Conservation (phyloP, 1,140 invertebrate genomes). For the Phenacoccus solenopsis region DNA sequence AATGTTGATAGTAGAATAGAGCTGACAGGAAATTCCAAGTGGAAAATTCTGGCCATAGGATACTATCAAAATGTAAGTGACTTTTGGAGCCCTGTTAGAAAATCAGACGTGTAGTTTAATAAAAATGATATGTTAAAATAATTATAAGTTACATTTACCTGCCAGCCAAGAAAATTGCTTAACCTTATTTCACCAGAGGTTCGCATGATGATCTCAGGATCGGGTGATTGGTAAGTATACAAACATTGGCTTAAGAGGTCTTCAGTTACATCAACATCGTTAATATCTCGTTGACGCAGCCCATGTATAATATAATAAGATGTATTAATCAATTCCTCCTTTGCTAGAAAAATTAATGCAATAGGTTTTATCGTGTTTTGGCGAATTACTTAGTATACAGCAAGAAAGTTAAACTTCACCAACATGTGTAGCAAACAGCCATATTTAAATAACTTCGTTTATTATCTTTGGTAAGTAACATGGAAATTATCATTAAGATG, state of each 20-base stretch:
- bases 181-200: slow-evolving; percentile 94
- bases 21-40: slow-evolving; percentile 78
- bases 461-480: slow-evolving; percentile 68
- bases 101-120: too few species aligned
- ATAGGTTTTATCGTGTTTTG: too few species aligned
- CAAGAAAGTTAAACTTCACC: slow-evolving; percentile 24
- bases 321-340: slow-evolving; percentile 74
- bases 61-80: slow-evolving; percentile 61
- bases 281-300: slow-evolving; percentile 38
- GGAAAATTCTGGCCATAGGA: slow-evolving; percentile 87
- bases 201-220: slow-evolving; percentile 80
- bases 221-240: slow-evolving; percentile 58
- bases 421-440: slow-evolving; percentile 79
- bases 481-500: slow-evolving; percentile 60
- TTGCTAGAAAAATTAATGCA: slow-evolving; percentile 38
- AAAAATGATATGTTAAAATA: too few species aligned
- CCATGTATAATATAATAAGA: slow-evolving; percentile 50
- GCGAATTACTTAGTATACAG: neutral
- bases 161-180: slow-evolving; percentile 74
- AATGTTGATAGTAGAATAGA: slow-evolving; percentile 80
- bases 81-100: slow-evolving; percentile 49
- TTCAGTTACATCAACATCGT: slow-evolving; percentile 60
- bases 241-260: slow-evolving; percentile 63
- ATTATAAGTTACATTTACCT: slow-evolving; percentile 56
- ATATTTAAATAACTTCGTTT: slow-evolving; percentile 73